Evolutionary conservation across 2,888 invertebrate genomes (phyloP), one percentile per base, ranked within the genome.

Genomic region (Lochmaea crataegi): DNA sequence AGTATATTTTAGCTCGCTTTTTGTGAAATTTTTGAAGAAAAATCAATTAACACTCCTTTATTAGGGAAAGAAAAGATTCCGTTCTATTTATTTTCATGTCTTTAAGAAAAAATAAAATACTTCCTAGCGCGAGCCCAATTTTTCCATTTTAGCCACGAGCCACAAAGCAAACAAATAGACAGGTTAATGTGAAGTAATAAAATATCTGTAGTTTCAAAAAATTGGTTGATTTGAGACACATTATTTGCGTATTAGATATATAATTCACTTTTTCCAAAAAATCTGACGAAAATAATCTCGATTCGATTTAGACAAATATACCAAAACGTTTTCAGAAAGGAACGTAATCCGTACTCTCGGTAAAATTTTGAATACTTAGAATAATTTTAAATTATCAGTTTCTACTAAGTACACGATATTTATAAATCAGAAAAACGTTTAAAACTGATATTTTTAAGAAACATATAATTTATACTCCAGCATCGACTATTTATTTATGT

Each of bases 331-430:
- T 76, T 74, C 76, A 81, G 84, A 86, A 86, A 87, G 86, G 86
- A 87, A 86, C 87, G 83, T 85, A 85, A 84, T 84, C 86, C 86
- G 86, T 85, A 87, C 86, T 86, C 86, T 85, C 85, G 80, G 80
- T 82, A 82, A 83, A 85, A 85, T 85, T 85, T 85, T 83, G 83
- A 84, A 82, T 81, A 83, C 68, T 70, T 48, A 61, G 57, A 75
- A 83, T 79, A 80, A 82, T 80, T 80, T 82, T 81, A 84, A 84
- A 84, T 82, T 84, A 83, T 83, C 83, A 84, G 84, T 83, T 84
- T 79, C 81, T 80, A 63, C 61, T 63, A 12, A 60, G 53, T 53
- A 53, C 41, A 42, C 11, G 6, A 53, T 16, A 63, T 42, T 16
- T 63, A 16, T 18, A 63, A 16, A 3, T 18, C 61, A 41, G 22